Percentiles rank a stretch among this genome's conserved stretches.
These are phyloP conservation scores for Drosophila anomelani DNA, from an alignment of 2,888 invertebrate genomes.

Conservation along the genomic window DNA sequence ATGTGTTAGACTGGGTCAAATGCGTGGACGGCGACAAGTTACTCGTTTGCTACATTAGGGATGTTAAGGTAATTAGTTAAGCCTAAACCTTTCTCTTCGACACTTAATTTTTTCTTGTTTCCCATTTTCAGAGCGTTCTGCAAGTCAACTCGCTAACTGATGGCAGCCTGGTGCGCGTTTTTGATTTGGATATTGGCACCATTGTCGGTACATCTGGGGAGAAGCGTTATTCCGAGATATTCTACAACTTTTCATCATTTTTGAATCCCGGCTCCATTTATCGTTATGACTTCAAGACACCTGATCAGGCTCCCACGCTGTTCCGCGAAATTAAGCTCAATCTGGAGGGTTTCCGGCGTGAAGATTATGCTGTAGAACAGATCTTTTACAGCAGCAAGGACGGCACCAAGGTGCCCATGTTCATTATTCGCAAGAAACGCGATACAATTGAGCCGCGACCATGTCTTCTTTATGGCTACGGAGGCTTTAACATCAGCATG, in stretches of 20 bases:
- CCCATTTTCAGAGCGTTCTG: constrained; percentile 89
- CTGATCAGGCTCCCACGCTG: constrained; percentile 88
- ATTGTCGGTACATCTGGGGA: constrained; percentile 94
- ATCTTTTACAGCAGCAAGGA: constrained; percentile 97
- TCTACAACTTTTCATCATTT: constrained; percentile 97
- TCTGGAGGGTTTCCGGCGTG: constrained; percentile 92
- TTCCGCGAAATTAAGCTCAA: constrained; percentile 92
- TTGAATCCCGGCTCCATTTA: constrained; percentile 94
- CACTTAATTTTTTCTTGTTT: background rate
- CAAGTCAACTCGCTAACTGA: constrained; percentile 91
- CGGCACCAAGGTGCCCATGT: constrained; percentile 98
- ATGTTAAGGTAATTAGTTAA: constrained; percentile 92
- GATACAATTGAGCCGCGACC: constrained; percentile 86
- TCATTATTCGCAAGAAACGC: constrained; percentile 91
- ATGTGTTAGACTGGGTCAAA: constrained; percentile 95
- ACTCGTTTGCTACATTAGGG: constrained; percentile 94
- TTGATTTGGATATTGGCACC: constrained; percentile 94
- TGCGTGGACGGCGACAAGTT: constrained; percentile 94
- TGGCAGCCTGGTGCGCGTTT: constrained; percentile 90
- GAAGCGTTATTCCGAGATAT: constrained; percentile 94
- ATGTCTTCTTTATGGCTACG: constrained; percentile 97
- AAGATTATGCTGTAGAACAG: constrained; percentile 93
- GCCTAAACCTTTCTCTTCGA: too few relatives aligned
- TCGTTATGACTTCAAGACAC: constrained; percentile 91
- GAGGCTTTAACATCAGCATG: constrained; percentile 97